A percentile compares a stretch with the other conserved stretches of the same genome.
phyloP scores from a whole-genome alignment of 2,888 invertebrate genomes.

The Lepeophtheirus nordmannii region DNA sequence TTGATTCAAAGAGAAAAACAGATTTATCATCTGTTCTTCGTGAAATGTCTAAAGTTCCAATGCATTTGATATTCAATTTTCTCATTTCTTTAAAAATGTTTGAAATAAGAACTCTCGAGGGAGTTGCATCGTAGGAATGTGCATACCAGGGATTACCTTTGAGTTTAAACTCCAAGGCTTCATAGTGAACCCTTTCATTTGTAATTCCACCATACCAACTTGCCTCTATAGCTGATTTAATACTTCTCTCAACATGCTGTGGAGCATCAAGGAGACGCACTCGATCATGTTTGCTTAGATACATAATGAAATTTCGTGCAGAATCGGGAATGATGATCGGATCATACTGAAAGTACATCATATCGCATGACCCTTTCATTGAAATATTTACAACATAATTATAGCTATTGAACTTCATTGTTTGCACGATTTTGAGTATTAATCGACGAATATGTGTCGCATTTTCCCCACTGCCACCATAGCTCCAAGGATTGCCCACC shows the following conservation, averaged over 20 bases:
- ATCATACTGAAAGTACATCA: not conserved
- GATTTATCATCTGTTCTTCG: not conserved
- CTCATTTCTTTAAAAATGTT: not conserved
- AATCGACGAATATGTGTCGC: not conserved
- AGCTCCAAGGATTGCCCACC: not conserved
- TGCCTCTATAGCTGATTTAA: not conserved
- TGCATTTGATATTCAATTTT: not conserved
- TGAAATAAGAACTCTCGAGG: not conserved
- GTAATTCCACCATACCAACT: not conserved
- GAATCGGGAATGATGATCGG: not conserved
- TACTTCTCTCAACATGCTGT: not conserved
- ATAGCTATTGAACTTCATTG: not conserved
- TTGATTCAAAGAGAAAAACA: not conserved
- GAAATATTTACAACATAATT: not conserved
- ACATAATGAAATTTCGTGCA: not conserved
- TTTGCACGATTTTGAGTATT: not conserved
- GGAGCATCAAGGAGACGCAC: not conserved
- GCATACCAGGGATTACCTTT: not conserved
- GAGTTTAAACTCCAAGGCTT: not conserved
- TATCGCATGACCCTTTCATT: not conserved
- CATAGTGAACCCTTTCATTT: not conserved
- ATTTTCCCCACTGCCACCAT: not conserved
- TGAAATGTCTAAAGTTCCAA: not conserved
- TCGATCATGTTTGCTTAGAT: not conserved
- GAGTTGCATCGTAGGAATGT: not conserved